These are phyloP conservation scores for Acanthurus tractus DNA, from an alignment of 2,797 vertebrate species.

Conservation along the genomic window DNA sequence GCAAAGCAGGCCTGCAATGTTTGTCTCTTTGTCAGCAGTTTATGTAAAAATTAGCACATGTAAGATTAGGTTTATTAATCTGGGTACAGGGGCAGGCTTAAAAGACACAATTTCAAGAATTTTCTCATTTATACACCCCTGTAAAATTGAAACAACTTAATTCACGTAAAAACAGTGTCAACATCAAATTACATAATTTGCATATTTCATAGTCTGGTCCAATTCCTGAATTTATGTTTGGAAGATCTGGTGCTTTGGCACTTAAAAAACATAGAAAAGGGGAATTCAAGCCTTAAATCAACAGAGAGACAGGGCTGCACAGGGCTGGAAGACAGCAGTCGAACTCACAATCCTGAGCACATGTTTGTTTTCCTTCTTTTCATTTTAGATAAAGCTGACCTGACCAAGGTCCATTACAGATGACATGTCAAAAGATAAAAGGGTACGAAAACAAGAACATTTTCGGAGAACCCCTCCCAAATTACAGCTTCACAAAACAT, in stretches of 20 bases:
- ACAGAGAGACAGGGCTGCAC: neutral
- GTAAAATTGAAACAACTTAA: neutral
- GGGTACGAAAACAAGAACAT: neutral
- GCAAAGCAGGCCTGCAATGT: neutral
- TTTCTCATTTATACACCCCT: neutral
- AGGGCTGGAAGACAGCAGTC: neutral
- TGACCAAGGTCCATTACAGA: slow-evolving; percentile 13
- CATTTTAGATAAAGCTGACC: slow-evolving; percentile 15
- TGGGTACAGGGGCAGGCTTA: neutral
- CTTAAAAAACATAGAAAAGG: neutral
- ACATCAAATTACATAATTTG: neutral
- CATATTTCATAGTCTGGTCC: neutral
- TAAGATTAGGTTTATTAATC: neutral
- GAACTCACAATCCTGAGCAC: slow-evolving; percentile 1
- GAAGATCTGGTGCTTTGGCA: neutral
- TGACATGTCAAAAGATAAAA: neutral
- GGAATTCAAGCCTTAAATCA: neutral
- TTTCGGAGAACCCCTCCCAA: neutral
- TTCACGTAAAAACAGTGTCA: neutral
- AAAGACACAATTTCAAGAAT: neutral
- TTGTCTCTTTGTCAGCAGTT: neutral
- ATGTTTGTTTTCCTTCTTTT: slow-evolving; percentile 27
- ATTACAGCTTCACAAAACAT: neutral
- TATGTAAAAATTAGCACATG: neutral
- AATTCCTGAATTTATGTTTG: neutral